Evolutionary conservation across 2,888 invertebrate genomes (phyloP).

Genomic region (Drosophila nigritarsus): DNA sequence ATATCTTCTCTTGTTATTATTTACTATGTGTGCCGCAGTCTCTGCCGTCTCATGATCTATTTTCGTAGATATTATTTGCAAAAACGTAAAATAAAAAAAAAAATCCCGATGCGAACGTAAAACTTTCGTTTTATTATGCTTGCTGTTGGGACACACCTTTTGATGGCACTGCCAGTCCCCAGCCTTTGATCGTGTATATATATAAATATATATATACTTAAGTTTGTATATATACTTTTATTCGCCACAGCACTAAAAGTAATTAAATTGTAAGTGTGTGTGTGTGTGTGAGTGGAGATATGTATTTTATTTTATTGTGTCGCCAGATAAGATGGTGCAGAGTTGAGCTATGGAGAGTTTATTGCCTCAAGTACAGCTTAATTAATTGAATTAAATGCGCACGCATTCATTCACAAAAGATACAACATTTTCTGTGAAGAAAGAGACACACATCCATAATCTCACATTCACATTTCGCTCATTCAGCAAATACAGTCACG

Average conservation of each 20-base stretch:
- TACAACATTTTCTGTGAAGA: constrained; percentile 26
- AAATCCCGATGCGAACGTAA: constrained; percentile 49
- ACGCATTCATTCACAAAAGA: constrained; percentile 61
- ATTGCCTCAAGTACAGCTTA: constrained; percentile 77
- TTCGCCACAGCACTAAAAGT: constrained; percentile 41
- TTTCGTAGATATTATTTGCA: constrained; percentile 74
- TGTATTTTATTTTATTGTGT: constrained; percentile 27
- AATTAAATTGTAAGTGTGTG: constrained; percentile 55
- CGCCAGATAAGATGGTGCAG: constrained; percentile 52
- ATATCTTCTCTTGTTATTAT: constrained; percentile 30
- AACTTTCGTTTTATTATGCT: constrained; percentile 66
- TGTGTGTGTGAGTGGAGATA: constrained; percentile 17
- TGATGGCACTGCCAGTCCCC: constrained; percentile 29
- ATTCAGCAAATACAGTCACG: constrained; percentile 63
- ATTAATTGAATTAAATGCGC: constrained; percentile 78
- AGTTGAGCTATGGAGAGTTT: constrained; percentile 52
- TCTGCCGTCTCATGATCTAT: constrained; percentile 73
- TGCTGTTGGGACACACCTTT: constrained; percentile 71
- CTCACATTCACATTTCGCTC: constrained; percentile 38
- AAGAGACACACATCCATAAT: constrained; percentile 21
- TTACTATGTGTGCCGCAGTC: constrained; percentile 57
- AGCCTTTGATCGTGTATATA: constrained; percentile 65
- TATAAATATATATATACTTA: constrained; percentile 7
- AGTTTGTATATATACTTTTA: constrained; percentile 3
- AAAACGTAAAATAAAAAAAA: constrained; percentile 34